phyloP scores from a whole-genome alignment of 2,888 invertebrate species.

The Tenthredo livida region DNA sequence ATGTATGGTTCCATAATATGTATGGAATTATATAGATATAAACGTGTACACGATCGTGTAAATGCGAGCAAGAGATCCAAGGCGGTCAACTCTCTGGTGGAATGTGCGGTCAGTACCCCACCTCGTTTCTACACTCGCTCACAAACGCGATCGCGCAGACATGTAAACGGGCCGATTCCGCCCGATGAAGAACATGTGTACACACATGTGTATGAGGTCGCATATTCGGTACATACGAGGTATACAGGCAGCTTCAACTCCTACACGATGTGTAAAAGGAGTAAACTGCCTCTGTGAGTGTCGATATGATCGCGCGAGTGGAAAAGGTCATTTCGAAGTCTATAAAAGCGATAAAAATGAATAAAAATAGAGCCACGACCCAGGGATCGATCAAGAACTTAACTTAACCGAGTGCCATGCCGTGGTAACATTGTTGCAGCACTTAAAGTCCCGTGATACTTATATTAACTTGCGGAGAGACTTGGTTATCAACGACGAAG shows the following conservation, averaged over 20 bases:
- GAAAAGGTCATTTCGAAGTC: background rate
- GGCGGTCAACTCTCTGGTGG: conserved; percentile 69
- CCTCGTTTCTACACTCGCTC: conserved; percentile 56
- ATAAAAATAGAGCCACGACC: background rate
- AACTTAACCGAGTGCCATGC: background rate
- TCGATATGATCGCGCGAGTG: background rate
- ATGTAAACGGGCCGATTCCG: conserved; percentile 53
- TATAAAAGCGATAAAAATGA: background rate
- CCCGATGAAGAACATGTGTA: conserved; percentile 9
- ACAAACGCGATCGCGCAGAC: conserved; percentile 38
- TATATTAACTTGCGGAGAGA: background rate
- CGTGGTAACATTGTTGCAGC: conserved; percentile 29
- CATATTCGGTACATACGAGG: conserved; percentile 26
- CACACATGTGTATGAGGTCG: background rate
- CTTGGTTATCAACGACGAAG: background rate
- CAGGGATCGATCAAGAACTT: background rate
- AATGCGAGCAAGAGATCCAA: conserved; percentile 55
- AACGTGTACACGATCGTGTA: conserved; percentile 16
- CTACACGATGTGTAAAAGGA: conserved; percentile 1
- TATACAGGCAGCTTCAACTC: background rate
- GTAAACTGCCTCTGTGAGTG: conserved; percentile 2
- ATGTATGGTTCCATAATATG: background rate
- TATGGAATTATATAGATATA: background rate
- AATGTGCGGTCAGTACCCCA: conserved; percentile 72
- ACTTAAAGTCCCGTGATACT: background rate